Conservation (phyloP, 53 echinoderm and acorn worm genomes). For the Echinometra lucunter region DNA sequence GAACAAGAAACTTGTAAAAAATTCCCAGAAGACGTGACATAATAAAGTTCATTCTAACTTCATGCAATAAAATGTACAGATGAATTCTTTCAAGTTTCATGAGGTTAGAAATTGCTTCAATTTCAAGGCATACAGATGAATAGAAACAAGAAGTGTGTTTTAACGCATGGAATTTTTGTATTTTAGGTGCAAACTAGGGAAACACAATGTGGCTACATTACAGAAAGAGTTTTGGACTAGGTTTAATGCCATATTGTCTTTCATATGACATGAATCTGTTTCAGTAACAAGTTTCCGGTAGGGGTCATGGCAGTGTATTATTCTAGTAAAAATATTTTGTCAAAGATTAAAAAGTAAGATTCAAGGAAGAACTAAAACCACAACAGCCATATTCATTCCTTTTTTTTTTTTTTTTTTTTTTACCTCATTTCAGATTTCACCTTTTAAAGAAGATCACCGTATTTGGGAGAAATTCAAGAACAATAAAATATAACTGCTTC, state of each 20-base stretch:
- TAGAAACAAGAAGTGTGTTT: too few species aligned
- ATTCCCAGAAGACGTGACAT: too few species aligned
- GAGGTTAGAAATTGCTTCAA: not conserved
- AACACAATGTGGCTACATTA: too few species aligned
- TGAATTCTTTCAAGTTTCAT: not conserved
- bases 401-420: not conserved
- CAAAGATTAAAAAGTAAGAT: not conserved
- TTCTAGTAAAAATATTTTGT: too few species aligned
- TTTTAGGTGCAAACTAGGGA: too few species aligned
- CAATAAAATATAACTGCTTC: not conserved
- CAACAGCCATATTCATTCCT: not conserved
- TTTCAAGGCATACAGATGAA: not conserved
- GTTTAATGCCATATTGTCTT: too few species aligned
- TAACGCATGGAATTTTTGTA: too few species aligned
- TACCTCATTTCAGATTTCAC: not conserved
- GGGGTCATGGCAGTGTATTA: not conserved
- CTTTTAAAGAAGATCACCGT: not conserved
- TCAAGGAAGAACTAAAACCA: not conserved
- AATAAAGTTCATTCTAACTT: too few species aligned
- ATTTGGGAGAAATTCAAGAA: not conserved
- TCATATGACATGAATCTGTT: not conserved
- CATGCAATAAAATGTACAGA: too few species aligned
- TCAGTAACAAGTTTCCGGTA: not conserved
- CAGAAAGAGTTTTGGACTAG: too few species aligned
- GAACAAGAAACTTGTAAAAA: too few species aligned